Conservation (phyloP, 2,797 vertebrate species). For the Pseudomugil tenellus region DNA sequence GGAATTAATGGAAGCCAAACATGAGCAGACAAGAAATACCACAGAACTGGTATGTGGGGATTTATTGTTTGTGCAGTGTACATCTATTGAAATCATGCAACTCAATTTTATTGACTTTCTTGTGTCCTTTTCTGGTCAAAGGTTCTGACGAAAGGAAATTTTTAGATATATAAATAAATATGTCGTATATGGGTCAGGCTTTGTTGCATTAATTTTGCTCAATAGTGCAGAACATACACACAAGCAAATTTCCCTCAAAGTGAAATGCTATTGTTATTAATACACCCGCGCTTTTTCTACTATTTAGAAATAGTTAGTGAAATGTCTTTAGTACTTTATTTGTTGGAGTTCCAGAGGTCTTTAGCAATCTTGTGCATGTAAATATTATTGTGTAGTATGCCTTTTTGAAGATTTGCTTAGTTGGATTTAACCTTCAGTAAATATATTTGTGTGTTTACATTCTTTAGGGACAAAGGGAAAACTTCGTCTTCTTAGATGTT, state of each 20-base stretch:
- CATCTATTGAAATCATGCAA: neutral
- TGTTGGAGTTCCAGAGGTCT: too few species aligned
- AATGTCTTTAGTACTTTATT: too few species aligned
- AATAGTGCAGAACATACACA: too few species aligned
- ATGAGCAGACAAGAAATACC: slow-evolving; percentile 41
- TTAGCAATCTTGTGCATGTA: too few species aligned
- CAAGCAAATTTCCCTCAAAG: too few species aligned
- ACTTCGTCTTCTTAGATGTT: slow-evolving; percentile 80
- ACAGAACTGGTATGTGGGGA: slow-evolving; percentile 23
- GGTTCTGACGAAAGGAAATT: neutral
- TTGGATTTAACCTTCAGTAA: neutral
- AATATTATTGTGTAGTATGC: too few species aligned
- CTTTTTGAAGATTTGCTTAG: neutral
- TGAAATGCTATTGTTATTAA: too few species aligned
- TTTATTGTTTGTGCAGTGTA: neutral
- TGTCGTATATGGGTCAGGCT: too few species aligned
- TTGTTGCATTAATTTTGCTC: too few species aligned
- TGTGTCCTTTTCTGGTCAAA: neutral
- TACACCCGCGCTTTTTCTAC: too few species aligned
- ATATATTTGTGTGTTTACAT: slow-evolving; percentile 10
- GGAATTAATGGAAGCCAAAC: slow-evolving; percentile 82
- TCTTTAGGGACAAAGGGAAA: slow-evolving; percentile 63
- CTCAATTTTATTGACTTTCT: neutral
- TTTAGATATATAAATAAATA: too few species aligned
- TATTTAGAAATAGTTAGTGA: too few species aligned